A percentile compares a stretch with the other conserved stretches of the same genome.
Evolutionary conservation across 1,140 invertebrate species (phyloP).

Genomic region (Centruroides sculpturatus): DNA sequence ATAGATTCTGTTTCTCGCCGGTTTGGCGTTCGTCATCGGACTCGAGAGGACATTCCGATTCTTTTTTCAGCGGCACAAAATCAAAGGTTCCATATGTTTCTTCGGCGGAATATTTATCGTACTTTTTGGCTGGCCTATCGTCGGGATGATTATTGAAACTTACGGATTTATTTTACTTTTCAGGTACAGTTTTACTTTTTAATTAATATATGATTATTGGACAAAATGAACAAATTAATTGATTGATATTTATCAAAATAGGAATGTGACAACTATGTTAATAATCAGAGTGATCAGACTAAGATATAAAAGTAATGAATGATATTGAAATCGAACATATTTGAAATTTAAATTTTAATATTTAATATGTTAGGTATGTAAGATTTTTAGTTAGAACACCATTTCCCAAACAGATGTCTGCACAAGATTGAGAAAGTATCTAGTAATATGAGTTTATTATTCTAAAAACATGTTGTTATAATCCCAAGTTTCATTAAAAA

Average conservation of each 20-base stretch:
- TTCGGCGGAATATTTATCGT: constrained; percentile 90
- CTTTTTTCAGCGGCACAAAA: constrained; percentile 96
- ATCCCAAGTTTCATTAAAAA: too few relatives aligned
- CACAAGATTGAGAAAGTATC: too few relatives aligned
- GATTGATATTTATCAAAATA: not conserved
- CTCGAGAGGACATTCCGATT: constrained; percentile 89
- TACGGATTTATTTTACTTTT: constrained; percentile 49
- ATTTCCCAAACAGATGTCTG: too few relatives aligned
- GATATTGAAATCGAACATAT: too few relatives aligned
- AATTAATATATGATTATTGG: too few relatives aligned
- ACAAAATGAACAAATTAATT: not conserved
- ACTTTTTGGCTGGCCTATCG: constrained; percentile 84
- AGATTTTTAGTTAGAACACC: too few relatives aligned
- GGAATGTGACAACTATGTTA: not conserved
- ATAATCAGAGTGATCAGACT: not conserved
- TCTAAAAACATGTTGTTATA: too few relatives aligned
- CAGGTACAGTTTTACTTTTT: constrained; percentile 29
- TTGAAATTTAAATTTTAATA: too few relatives aligned
- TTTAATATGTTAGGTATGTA: too few relatives aligned
- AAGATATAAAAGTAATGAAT: too few relatives aligned
- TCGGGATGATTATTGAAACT: constrained; percentile 92
- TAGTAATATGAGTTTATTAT: too few relatives aligned
- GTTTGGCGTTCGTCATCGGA: constrained; percentile 91
- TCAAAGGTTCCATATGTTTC: constrained; percentile 80
- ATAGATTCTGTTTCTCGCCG: constrained; percentile 85